Conservation (phyloP, 2,113 vertebrate genomes). For the Desmodus rotundus region DNA sequence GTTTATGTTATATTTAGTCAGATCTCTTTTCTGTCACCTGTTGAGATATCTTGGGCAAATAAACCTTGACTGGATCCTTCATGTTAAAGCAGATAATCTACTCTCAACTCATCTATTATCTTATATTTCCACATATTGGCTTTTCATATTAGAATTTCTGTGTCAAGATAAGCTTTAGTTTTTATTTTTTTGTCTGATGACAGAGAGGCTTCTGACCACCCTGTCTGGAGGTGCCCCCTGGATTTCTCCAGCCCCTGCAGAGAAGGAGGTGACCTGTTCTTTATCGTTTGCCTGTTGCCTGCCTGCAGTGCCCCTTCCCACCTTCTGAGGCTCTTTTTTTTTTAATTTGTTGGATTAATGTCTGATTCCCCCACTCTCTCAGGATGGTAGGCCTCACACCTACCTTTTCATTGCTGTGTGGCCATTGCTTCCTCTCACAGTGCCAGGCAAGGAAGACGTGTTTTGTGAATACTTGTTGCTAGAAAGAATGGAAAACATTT, state of each 20-base stretch:
- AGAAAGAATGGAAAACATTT: background rate
- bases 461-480: background rate
- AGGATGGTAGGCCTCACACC: background rate
- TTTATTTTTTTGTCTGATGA: background rate
- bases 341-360: background rate
- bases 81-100: background rate
- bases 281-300: background rate
- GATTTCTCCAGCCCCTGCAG: background rate
- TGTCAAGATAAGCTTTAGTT: background rate
- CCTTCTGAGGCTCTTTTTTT: background rate
- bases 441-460: background rate
- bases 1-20: background rate
- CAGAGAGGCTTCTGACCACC: background rate
- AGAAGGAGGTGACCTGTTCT: background rate
- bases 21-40: background rate
- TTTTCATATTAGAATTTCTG: background rate
- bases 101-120: background rate
- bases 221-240: background rate
- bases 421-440: background rate
- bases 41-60: background rate
- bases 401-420: background rate
- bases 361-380: background rate
- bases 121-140: background rate
- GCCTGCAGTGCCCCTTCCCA: fast-evolving
- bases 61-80: background rate